phyloP scores from a whole-genome alignment of 2,797 vertebrate genomes.

The Sparidentex hasta region DNA sequence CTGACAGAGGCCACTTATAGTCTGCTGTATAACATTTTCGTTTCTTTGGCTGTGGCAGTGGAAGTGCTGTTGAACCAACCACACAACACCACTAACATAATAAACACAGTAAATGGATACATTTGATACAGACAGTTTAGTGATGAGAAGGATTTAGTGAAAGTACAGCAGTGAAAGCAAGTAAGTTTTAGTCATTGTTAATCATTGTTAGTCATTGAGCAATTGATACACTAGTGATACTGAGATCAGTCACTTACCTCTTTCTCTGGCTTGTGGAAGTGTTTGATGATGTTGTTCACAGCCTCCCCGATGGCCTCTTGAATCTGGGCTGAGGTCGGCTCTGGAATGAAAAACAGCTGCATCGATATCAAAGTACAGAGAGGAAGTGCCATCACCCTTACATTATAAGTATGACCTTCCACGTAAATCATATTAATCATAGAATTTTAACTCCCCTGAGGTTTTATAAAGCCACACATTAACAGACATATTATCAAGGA shows the following conservation, averaged over 20 bases:
- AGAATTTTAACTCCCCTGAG: no score
- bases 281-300: conserved; percentile 94
- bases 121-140: background rate
- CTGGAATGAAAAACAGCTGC: conserved; percentile 73
- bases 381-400: background rate
- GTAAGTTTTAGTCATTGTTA: background rate
- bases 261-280: conserved; percentile 97
- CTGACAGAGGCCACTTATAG: conserved; percentile 14
- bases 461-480: no score
- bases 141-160: background rate
- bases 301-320: conserved; percentile 95
- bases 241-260: conserved; percentile 85
- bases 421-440: background rate
- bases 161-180: background rate
- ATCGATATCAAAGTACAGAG: background rate
- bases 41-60: background rate
- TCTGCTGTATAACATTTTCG: background rate
- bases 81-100: conserved; percentile 16
- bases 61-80: background rate
- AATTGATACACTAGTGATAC: background rate
- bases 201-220: background rate
- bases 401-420: background rate
- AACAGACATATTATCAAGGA: no score
- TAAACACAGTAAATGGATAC: background rate
- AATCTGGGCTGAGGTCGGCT: conserved; percentile 92